These are phyloP conservation scores for Scaptomyza parva DNA, from an alignment of 2,888 invertebrate genomes.

Conservation along the genomic window DNA sequence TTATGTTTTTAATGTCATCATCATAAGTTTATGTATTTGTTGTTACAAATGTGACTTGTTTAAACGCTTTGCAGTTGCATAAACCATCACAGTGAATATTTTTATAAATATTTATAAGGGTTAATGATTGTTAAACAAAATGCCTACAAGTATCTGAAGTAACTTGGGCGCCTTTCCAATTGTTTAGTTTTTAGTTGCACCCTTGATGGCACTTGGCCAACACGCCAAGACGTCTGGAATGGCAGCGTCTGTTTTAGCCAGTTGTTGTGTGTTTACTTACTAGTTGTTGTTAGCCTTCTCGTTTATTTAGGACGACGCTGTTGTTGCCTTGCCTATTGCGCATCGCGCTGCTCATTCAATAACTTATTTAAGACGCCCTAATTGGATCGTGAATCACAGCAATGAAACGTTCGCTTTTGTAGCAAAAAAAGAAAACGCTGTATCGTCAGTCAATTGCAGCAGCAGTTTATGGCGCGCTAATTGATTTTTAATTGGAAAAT, in stretches of 20 bases:
- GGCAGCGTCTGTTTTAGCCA: slow-evolving; percentile 20
- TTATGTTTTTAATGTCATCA: slow-evolving; percentile 84
- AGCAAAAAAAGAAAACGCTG: slow-evolving; percentile 32
- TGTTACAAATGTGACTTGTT: slow-evolving; percentile 62
- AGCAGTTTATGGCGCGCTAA: slow-evolving; percentile 59
- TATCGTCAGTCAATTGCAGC: slow-evolving; percentile 52
- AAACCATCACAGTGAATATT: slow-evolving; percentile 82
- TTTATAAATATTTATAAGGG: slow-evolving; percentile 79
- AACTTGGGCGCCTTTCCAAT: neutral
- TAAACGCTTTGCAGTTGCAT: slow-evolving; percentile 75
- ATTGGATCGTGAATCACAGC: neutral
- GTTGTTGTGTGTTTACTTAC: too few relatives aligned
- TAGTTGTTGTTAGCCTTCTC: slow-evolving; percentile 3
- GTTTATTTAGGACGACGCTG: slow-evolving; percentile 1
- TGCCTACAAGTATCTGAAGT: neutral
- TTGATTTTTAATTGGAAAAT: slow-evolving; percentile 73
- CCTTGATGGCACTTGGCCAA: slow-evolving; percentile 36
- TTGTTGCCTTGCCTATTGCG: neutral
- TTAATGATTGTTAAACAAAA: slow-evolving; percentile 48
- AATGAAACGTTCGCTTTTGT: slow-evolving; percentile 10
- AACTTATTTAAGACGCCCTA: slow-evolving; percentile 22
- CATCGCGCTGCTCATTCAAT: slow-evolving; percentile 9
- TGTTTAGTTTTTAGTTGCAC: slow-evolving; percentile 11
- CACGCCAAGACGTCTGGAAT: slow-evolving; percentile 58
- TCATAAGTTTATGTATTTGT: slow-evolving; percentile 76